phyloP scores from a whole-genome alignment of 2,113 vertebrate genomes.

The Craseonycteris thonglongyai region DNA sequence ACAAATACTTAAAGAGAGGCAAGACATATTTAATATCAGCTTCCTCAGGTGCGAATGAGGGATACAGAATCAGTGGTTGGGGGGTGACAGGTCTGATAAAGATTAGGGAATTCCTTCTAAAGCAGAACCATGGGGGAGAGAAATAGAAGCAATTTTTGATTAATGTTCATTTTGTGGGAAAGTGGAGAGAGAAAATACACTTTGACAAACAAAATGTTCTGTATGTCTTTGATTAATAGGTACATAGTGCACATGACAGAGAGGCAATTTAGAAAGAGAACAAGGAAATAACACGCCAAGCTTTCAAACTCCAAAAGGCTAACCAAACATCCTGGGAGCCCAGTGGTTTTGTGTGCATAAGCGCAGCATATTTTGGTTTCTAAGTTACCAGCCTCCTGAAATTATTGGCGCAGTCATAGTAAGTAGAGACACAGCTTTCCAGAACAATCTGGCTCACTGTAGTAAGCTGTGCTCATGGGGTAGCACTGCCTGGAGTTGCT shows the following conservation, averaged over 20 bases:
- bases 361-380: neutral
- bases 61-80: too few relatives aligned
- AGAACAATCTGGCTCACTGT: neutral
- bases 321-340: conserved; percentile 34
- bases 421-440: neutral
- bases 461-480: neutral
- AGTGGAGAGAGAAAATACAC: neutral
- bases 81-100: neutral
- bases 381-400: neutral
- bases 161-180: neutral
- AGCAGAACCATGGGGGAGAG: neutral
- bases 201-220: neutral
- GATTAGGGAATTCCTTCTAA: neutral
- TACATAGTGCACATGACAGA: neutral
- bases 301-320: neutral
- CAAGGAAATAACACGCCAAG: neutral
- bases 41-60: neutral
- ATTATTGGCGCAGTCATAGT: neutral
- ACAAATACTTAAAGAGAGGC: neutral
- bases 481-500: too few relatives aligned
- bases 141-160: neutral
- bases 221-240: neutral
- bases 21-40: neutral
- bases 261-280: neutral
- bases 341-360: neutral